Base-by-base conservation (phyloP, 1,140 invertebrate genomes). In the Zaprionus capensis region DNA sequence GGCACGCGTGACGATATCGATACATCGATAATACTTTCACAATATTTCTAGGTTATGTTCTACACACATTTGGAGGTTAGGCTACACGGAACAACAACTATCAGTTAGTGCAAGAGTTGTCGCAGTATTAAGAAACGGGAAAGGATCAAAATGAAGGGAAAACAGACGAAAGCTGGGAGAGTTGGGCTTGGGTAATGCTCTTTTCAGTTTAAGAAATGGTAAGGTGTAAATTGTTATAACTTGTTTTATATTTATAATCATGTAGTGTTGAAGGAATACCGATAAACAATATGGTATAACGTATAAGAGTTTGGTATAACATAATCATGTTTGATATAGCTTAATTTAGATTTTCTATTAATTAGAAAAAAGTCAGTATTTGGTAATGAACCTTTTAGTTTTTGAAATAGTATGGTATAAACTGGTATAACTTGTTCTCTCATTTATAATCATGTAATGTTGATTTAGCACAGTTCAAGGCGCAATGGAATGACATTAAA, bases 1-100 rank as follows among this genome's bases (percentile, higher is more conserved):
- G 56, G 20, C 24, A 59, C 65, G 36, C 51, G 46, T 26, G 51
- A 65, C 12, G 26, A 12, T 49, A 26, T 38, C 36, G 36, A 34
- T 11, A 65, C 26, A 56, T n/a, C 7, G 38, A 36, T 15, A 26
- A 24, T 9, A 11, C 4, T 24, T 22, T 24, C 22, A 51, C 20
- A 24, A 9, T 34, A 34, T 22, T 49, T 49, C 15, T 9, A 49
- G 46, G 20, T 67, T 55, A 55, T 28, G 51, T 22, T 49, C 17
- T 22, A 34, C 11, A 17, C 53, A 56, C 24, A 6, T 24, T 56
- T 31, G 7, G 26, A 31, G 53, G 24, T 28, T 56, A 14, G 14
- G 3, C 46, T 57, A 67, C 22, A 41, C 15, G 20, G 17, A 7
- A 44, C 15, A n/a, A 44, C 7, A 46, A 46, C n/a, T 17, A 46